Conservation (phyloP, 1,140 invertebrate genomes). For the Nephila pilipes region DNA sequence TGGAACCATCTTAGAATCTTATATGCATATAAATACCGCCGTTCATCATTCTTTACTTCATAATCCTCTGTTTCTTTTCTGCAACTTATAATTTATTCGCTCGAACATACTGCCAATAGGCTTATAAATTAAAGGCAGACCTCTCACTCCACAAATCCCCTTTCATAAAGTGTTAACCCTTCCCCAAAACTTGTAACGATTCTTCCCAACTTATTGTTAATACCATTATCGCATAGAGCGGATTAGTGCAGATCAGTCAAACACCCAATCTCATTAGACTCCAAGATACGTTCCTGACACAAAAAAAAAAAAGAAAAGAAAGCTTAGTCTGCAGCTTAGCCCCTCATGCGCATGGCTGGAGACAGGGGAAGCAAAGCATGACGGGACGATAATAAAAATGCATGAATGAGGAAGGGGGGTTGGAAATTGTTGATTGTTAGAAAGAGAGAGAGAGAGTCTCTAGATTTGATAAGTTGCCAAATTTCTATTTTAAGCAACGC, state of each 20-base stretch:
- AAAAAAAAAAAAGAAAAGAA: background rate
- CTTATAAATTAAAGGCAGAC: no score
- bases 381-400: slow-evolving; percentile 30
- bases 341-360: background rate
- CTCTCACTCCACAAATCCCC: background rate
- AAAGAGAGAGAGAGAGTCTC: slow-evolving; percentile 20
- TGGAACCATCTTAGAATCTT: no score
- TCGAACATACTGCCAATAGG: no score
- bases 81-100: no score
- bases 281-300: background rate
- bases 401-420: slow-evolving; percentile 32
- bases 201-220: background rate
- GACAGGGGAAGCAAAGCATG: background rate
- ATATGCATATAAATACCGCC: no score
- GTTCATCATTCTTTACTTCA: no score
- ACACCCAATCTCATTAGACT: background rate
- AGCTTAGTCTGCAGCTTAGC: background rate
- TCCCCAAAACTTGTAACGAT: background rate
- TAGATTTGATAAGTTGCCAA: slow-evolving; percentile 68
- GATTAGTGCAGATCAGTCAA: background rate
- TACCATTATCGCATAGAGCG: background rate
- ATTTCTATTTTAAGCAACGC: slow-evolving; percentile 67
- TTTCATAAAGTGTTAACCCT: background rate
- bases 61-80: no score
- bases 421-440: slow-evolving; percentile 65